These are phyloP conservation scores for Passerculus sandwichensis DNA, from an alignment of 2,797 vertebrate genomes.

Conservation along the genomic window DNA sequence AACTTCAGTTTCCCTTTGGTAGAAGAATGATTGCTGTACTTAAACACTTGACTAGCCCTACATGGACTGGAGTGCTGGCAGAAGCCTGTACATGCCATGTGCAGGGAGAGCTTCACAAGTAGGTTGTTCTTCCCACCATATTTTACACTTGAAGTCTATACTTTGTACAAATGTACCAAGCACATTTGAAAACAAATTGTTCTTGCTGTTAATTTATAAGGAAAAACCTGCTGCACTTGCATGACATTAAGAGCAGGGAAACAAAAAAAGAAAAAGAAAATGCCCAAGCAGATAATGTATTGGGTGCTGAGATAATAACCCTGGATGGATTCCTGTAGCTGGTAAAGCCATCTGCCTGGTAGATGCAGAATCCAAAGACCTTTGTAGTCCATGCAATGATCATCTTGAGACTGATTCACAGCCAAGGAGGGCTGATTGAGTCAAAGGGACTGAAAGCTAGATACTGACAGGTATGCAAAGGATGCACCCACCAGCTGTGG, in stretches of 20 bases:
- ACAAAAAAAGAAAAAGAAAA: background rate
- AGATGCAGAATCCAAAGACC: background rate
- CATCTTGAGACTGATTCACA: background rate
- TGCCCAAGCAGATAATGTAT: background rate
- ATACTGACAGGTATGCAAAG: background rate
- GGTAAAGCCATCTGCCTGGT: constrained; percentile 56
- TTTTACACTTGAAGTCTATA: background rate
- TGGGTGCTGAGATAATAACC: constrained; percentile 13
- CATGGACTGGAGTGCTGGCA: background rate
- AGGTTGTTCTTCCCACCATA: background rate
- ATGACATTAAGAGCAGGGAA: background rate
- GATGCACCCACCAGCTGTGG: background rate
- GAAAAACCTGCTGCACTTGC: background rate
- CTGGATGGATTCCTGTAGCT: constrained; percentile 43
- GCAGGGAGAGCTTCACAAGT: background rate
- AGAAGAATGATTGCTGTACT: background rate
- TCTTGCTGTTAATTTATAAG: constrained; percentile 3
- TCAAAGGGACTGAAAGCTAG: constrained; percentile 16
- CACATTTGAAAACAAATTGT: constrained; percentile 25
- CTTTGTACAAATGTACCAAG: background rate
- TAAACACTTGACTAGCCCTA: background rate
- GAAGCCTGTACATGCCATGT: background rate
- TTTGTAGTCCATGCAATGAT: background rate
- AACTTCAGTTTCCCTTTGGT: background rate
- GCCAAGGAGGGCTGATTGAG: background rate